Evolutionary conservation across 1,140 invertebrate genomes (phyloP).

Genomic region (Eubasilissa regina): DNA sequence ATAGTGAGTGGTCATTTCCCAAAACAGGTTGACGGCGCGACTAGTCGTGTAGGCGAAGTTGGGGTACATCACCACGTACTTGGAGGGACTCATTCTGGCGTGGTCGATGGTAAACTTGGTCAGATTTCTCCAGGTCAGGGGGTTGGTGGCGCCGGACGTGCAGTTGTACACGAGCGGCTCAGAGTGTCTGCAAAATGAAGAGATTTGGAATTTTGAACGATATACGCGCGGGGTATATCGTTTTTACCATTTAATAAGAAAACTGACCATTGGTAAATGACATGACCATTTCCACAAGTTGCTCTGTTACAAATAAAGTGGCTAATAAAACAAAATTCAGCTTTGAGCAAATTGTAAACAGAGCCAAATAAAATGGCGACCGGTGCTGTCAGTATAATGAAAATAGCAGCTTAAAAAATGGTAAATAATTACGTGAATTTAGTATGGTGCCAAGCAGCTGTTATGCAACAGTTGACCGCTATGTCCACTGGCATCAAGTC

Average conservation of each 20-base stretch:
- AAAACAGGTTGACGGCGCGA: constrained; percentile 80
- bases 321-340: no score
- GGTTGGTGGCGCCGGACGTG: constrained; percentile 88
- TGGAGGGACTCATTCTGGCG: constrained; percentile 82
- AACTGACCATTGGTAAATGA: no score
- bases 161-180: constrained; percentile 90
- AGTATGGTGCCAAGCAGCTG: constrained; percentile 84
- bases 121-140: constrained; percentile 88
- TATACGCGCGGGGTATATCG: no score
- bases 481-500: constrained; percentile 94
- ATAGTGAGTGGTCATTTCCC: constrained; percentile 81
- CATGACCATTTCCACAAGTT: no score
- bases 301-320: no score
- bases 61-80: constrained; percentile 91
- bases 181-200: constrained; percentile 69
- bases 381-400: not conserved
- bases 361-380: no score
- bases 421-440: constrained; percentile 69
- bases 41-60: constrained; percentile 85
- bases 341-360: no score
- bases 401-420: not conserved
- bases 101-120: constrained; percentile 79
- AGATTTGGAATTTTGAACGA: no score
- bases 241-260: no score
- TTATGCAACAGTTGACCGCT: constrained; percentile 90